Evolutionary conservation across 92 coral and sea anemone species (phyloP).

Genomic region (Pocillopora grandis): DNA sequence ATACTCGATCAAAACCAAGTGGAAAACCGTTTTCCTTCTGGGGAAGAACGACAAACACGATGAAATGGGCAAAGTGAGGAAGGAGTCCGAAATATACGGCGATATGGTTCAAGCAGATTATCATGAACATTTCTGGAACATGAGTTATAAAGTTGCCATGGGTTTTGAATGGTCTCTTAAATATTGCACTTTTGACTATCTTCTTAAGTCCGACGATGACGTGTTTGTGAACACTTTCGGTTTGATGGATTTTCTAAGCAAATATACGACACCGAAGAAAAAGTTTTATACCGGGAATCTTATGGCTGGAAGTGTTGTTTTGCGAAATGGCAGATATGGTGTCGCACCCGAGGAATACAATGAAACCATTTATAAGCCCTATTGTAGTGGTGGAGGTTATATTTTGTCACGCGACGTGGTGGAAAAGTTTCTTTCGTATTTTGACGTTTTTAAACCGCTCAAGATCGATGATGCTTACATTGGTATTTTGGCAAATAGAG

Average conservation of each 20-base stretch:
- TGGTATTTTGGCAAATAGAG: conserved; percentile 53
- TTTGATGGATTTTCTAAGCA: conserved; percentile 42
- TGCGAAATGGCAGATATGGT: conserved; percentile 60
- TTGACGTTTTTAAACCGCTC: conserved; percentile 55
- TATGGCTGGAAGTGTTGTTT: conserved; percentile 62
- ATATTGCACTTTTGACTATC: conserved; percentile 54
- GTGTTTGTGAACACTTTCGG: conserved; percentile 64
- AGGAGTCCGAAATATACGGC: conserved; percentile 57
- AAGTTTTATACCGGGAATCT: conserved; percentile 67
- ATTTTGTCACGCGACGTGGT: conserved; percentile 64
- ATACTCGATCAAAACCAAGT: conserved; percentile 31
- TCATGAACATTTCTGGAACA: conserved; percentile 64
- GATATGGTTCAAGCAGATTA: conserved; percentile 63
- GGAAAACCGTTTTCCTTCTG: conserved; percentile 70
- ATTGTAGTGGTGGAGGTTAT: conserved; percentile 75
- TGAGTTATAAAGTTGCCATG: conserved; percentile 79
- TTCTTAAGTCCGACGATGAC: conserved; percentile 73
- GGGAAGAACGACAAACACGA: conserved; percentile 48
- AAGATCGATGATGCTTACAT: conserved; percentile 66
- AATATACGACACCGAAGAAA: conserved; percentile 31
- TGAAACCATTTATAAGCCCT: conserved; percentile 55
- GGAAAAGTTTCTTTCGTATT: conserved; percentile 21
- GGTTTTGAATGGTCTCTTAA: conserved; percentile 78
- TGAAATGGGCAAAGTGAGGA: conserved; percentile 34
- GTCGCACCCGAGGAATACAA: conserved; percentile 52